Conservation (phyloP, 2,888 invertebrate genomes). For the Norana najaformis region DNA sequence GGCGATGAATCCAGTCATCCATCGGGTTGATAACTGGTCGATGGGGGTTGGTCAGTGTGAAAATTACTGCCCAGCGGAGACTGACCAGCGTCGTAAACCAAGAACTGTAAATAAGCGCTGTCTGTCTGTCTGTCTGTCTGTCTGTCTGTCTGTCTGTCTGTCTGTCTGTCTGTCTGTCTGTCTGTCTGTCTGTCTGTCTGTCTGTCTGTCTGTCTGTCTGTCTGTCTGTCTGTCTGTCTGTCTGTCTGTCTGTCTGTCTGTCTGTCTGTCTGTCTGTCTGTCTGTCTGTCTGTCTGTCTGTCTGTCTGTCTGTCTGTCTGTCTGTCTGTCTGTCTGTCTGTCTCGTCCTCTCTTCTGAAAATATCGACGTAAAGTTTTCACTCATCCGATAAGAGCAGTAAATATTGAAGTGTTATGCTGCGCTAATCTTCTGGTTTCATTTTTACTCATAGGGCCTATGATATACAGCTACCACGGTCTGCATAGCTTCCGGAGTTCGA, state of each 20-base stretch:
- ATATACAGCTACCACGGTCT: too few species aligned
- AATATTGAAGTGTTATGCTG: background rate
- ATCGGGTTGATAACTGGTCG: slow-evolving; percentile 1
- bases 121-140: background rate
- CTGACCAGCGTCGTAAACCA: background rate
- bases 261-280: slow-evolving; percentile 19
- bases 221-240: slow-evolving; percentile 19
- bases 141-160: background rate
- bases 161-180: background rate
- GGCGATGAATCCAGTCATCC: background rate
- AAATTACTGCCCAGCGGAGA: background rate
- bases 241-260: slow-evolving; percentile 14
- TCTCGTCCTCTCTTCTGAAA: background rate
- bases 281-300: slow-evolving; percentile 19
- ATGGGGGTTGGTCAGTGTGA: background rate
- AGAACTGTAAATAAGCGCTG: background rate
- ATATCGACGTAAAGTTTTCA: background rate
- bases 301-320: slow-evolving; percentile 15
- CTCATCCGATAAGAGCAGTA: background rate
- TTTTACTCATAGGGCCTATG: too few species aligned
- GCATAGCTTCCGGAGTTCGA: too few species aligned
- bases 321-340: background rate
- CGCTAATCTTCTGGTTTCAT: too few species aligned
- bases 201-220: slow-evolving; percentile 19
- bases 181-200: background rate